Conservation (phyloP, 2,888 invertebrate genomes). For the Punctoribates punctum region DNA sequence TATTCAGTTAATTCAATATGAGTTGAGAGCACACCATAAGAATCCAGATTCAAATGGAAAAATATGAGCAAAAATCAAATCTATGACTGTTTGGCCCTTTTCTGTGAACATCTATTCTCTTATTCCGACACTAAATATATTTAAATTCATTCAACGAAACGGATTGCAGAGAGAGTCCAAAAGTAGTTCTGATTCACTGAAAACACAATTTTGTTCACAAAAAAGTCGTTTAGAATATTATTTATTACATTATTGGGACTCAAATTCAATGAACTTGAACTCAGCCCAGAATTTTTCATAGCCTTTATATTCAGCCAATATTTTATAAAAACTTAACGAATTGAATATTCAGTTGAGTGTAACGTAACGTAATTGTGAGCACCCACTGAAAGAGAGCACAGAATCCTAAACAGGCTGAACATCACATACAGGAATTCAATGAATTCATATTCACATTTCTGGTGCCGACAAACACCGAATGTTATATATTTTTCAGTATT, state of each 20-base stretch:
- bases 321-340: neutral
- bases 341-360: conserved; percentile 15
- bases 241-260: neutral
- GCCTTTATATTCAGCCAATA: neutral
- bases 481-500: too few species aligned
- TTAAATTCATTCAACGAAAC: too few species aligned
- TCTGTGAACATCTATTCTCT: too few species aligned
- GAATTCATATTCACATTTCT: too few species aligned
- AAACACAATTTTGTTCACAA: neutral
- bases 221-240: neutral
- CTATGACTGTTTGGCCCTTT: too few species aligned
- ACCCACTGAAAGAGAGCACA: neutral
- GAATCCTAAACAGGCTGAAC: too few species aligned
- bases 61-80: too few species aligned
- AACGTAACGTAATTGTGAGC: neutral
- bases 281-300: neutral
- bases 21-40: neutral
- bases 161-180: too few species aligned
- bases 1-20: neutral
- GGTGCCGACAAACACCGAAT: too few species aligned
- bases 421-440: too few species aligned
- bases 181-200: too few species aligned
- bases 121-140: too few species aligned
- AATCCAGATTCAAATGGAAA: neutral
- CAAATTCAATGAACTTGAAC: conserved; percentile 11